phyloP scores from a whole-genome alignment of 2,888 invertebrate species.

The Pimpla rufipes region DNA sequence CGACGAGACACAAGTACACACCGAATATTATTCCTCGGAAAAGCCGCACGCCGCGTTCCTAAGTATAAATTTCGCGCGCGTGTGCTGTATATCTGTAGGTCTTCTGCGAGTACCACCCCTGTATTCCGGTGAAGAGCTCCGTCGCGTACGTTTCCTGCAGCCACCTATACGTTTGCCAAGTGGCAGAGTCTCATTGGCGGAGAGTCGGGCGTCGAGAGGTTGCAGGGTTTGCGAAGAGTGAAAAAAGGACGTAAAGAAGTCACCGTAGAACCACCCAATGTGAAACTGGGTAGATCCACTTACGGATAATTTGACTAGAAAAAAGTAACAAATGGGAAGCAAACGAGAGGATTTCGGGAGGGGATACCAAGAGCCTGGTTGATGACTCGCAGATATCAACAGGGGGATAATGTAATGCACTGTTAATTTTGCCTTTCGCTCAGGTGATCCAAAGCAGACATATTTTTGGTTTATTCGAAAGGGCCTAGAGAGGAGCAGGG shows the following conservation, averaged over 20 bases:
- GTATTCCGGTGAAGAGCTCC: not conserved
- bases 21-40: conserved; percentile 13
- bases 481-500: not conserved
- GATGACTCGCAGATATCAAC: no score
- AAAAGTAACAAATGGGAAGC: not conserved
- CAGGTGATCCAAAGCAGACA: not conserved
- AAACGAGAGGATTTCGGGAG: not conserved
- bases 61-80: not conserved
- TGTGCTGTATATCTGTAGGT: not conserved
- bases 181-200: conserved; percentile 9
- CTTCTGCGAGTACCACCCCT: not conserved
- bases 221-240: not conserved
- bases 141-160: not conserved
- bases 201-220: not conserved
- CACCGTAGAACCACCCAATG: not conserved
- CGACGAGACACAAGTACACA: conserved; percentile 4
- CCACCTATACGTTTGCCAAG: not conserved
- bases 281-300: not conserved
- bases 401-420: no score
- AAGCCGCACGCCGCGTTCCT: not conserved
- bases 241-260: not conserved
- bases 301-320: not conserved
- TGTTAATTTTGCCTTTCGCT: no score
- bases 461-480: not conserved
- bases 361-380: no score